These are phyloP conservation scores for Hylaeus anthracinus DNA, from an alignment of 1,140 invertebrate species.

Conservation along the genomic window DNA sequence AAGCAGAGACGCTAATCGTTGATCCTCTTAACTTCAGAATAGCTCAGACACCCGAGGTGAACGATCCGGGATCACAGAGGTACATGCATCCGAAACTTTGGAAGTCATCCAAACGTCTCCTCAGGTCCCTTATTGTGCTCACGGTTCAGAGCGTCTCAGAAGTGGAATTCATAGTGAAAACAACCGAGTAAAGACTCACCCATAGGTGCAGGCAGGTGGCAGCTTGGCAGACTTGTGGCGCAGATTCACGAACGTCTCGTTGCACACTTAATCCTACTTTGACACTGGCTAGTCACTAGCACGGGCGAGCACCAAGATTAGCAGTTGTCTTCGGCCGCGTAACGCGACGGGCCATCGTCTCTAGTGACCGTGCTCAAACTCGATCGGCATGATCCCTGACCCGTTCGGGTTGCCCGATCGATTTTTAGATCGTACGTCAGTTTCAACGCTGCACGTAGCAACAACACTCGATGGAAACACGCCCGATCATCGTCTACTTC, in stretches of 20 bases:
- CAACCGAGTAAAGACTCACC: constrained; percentile 21
- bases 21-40: too few species aligned
- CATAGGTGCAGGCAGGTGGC: neutral
- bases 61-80: too few species aligned
- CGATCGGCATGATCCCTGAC: constrained; percentile 32
- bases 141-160: neutral
- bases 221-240: too few species aligned
- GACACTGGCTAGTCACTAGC: constrained; percentile 53
- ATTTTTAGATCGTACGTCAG: constrained; percentile 10
- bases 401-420: constrained; percentile 1
- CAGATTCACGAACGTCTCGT: neutral
- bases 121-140: too few species aligned
- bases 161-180: neutral
- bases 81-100: too few species aligned
- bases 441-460: neutral
- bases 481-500: constrained; percentile 31
- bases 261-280: constrained; percentile 39
- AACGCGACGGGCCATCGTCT: constrained; percentile 44
- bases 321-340: constrained; percentile 13
- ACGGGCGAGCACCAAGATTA: constrained; percentile 44
- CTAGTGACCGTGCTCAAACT: constrained; percentile 32
- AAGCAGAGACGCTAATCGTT: too few species aligned
- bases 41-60: too few species aligned
- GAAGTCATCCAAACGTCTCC: too few species aligned
- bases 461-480: constrained; percentile 12